Percentiles rank a stretch among this genome's conserved stretches.
Evolutionary conservation across 1,140 invertebrate genomes (phyloP).

Genomic region (Pinna nobilis): DNA sequence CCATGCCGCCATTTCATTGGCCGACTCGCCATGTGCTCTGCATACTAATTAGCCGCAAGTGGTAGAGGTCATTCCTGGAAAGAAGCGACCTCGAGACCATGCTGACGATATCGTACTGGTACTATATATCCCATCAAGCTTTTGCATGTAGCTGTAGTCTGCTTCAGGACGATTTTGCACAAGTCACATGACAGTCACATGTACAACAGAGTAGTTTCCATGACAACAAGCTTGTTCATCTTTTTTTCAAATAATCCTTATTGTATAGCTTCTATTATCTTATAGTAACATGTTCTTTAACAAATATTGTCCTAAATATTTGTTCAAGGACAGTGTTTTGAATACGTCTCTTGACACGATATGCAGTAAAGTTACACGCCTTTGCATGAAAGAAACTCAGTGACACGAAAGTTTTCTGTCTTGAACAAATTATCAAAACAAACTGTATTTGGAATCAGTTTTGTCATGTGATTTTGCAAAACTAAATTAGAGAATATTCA

Average conservation of each 20-base stretch:
- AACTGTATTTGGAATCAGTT: neutral
- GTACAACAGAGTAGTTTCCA: constrained; percentile 22
- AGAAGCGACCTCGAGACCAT: constrained; percentile 89
- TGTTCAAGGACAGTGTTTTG: no score
- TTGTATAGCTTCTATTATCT: constrained; percentile 22
- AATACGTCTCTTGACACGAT: neutral
- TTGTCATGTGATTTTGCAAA: constrained; percentile 72
- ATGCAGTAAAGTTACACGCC: constrained; percentile 7
- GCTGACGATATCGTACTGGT: constrained; percentile 93
- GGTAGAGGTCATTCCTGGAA: constrained; percentile 81
- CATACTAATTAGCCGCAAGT: constrained; percentile 76
- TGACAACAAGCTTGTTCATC: constrained; percentile 12
- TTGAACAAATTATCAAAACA: neutral
- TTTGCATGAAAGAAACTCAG: constrained; percentile 18
- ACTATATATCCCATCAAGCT: constrained; percentile 78
- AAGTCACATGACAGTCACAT: constrained; percentile 72
- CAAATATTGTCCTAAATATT: no score
- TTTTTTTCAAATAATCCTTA: constrained; percentile 12
- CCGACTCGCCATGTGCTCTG: constrained; percentile 73
- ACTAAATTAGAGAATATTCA: constrained; percentile 25
- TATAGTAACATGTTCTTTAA: neutral
- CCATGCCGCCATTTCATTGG: constrained; percentile 71
- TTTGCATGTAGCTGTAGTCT: constrained; percentile 76
- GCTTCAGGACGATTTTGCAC: constrained; percentile 70
- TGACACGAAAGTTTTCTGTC: neutral